phyloP scores from a whole-genome alignment of 2,113 vertebrate genomes.

The Caracal caracal region DNA sequence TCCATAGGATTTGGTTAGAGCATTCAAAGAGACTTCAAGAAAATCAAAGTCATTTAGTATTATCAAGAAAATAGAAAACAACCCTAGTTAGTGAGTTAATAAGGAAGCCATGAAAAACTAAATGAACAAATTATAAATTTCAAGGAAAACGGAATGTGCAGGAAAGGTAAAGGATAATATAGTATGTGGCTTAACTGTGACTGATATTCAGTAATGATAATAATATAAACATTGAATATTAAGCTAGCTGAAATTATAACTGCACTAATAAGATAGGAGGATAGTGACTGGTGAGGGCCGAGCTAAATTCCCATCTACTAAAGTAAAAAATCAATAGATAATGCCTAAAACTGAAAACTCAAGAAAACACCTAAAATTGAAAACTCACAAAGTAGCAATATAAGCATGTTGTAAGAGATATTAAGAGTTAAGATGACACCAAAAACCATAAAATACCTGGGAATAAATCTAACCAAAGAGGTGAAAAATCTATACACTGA shows the following conservation, averaged over 20 bases:
- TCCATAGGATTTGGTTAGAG: not conserved
- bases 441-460: too few species aligned
- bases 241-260: not conserved
- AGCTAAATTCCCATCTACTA: not conserved
- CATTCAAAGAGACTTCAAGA: not conserved
- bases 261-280: not conserved
- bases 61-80: not conserved
- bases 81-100: not conserved
- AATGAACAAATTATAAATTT: not conserved
- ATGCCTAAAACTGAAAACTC: not conserved
- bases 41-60: not conserved
- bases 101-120: not conserved
- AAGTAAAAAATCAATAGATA: not conserved
- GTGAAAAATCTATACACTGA: too few species aligned
- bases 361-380: not conserved
- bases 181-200: not conserved
- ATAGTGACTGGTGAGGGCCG: not conserved
- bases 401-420: not conserved
- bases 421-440: not conserved
- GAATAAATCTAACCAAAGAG: too few species aligned
- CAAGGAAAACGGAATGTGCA: not conserved
- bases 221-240: not conserved
- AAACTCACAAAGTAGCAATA: not conserved
- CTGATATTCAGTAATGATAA: not conserved
- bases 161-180: not conserved